phyloP scores from a whole-genome alignment of 2,113 vertebrate species.

The Riparia riparia region DNA sequence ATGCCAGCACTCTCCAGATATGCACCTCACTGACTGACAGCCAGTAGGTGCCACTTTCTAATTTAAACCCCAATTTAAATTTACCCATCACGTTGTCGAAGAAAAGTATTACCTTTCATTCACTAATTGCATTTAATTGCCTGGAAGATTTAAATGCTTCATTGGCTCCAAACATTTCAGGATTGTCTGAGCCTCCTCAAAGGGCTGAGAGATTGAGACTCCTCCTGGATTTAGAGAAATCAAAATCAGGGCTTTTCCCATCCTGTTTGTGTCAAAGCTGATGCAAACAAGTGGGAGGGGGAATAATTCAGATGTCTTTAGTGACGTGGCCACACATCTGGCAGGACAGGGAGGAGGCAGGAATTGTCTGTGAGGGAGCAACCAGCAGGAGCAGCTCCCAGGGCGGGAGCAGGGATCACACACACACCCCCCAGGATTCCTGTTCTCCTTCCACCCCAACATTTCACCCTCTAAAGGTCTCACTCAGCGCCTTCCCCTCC shows the following conservation, averaged over 20 bases:
- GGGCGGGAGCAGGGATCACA: background rate
- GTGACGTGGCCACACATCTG: background rate
- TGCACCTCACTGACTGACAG: conserved; percentile 69
- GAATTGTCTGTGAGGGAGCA: background rate
- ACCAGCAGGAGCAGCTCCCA: background rate
- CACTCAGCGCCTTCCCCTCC: background rate
- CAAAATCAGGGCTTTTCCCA: background rate
- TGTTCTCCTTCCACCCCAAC: background rate
- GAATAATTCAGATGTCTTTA: background rate
- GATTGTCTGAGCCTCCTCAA: conserved; percentile 15
- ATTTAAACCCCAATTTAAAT: conserved; percentile 69
- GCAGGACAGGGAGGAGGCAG: background rate
- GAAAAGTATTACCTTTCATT: conserved; percentile 65
- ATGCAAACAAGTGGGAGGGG: background rate
- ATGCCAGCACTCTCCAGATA: conserved; percentile 34
- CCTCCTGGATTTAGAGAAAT: background rate
- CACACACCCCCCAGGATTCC: background rate
- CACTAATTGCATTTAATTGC: conserved; percentile 73
- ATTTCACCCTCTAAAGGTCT: too few relatives aligned
- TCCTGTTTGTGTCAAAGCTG: background rate
- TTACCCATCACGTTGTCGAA: conserved; percentile 43
- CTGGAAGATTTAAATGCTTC: conserved; percentile 53
- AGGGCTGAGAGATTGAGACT: background rate
- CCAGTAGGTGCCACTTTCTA: conserved; percentile 70
- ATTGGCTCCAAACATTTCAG: conserved; percentile 65